Evolutionary conservation across 1,140 invertebrate species (phyloP), one percentile per base, ranked within the genome.

Genomic region (Hirudo medicinalis): DNA sequence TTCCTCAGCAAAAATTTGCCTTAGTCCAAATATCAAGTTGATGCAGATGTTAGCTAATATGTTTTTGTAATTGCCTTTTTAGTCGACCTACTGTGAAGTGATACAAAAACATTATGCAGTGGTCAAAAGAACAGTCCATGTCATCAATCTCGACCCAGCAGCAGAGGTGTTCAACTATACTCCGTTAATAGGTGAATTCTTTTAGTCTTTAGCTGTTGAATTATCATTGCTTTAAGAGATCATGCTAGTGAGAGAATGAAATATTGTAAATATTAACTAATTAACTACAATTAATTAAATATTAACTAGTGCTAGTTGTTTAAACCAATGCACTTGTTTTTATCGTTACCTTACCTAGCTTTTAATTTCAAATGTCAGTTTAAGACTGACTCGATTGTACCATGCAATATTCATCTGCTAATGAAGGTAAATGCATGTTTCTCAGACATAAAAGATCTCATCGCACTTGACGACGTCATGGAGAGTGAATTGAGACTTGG

Each of bases 101-200:
- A 87, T 99, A 78, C 88, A 90, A 73, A 88, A 88, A 80, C 91
- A 97, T 82, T 91, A 88, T 68, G 85, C 87, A 73, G 87, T 88
- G 74, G 80, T 86, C 6, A 88, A 87, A 73, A 86, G 92, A 77
- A 84, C 85, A 2, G 85, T 96, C 29, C 87, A 92, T 74, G 88
- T 98, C 13, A 88, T 99, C 0, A 99, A 99, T 85, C 84, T 99
- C 54, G 96, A 99, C 84, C 96, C 96, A 55, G 96, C 95, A 4
- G 94, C 94, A 20, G 96, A 99, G 81, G 85, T 90, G 79, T 98
- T 99, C 85, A 87, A 91, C 76, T 99, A 99, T 80, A 84, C 89
- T 60, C 89, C 92, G 0, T 78, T 90, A 17, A 84, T 85, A 72
- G 76, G 75, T 74, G 32, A 11, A 25, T 29, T 32, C 9, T 36